These are phyloP conservation scores for Tetranychus truncatus DNA, from an alignment of 2,888 invertebrate species.

Conservation along the genomic window DNA sequence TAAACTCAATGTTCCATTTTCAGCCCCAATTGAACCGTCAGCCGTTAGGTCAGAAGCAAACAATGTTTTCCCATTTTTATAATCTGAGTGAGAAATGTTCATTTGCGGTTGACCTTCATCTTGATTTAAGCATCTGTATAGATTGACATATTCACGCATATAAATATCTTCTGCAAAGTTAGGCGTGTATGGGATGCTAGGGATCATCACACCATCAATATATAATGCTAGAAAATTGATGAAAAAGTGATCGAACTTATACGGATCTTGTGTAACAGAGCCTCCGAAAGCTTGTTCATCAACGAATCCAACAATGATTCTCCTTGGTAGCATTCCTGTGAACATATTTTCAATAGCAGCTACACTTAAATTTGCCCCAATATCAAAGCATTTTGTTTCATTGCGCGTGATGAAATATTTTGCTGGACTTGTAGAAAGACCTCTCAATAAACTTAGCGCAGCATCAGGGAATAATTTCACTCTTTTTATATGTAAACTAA, in stretches of 20 bases:
- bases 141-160: not conserved
- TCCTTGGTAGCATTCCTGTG: slow-evolving; percentile 5
- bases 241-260: not conserved
- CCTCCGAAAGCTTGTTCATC: not conserved
- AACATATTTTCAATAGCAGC: not conserved
- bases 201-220: not conserved
- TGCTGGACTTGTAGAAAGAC: not conserved
- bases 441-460: not conserved
- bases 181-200: not conserved
- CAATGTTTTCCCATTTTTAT: not conserved
- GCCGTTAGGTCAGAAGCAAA: not conserved
- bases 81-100: not conserved
- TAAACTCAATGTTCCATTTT: not conserved
- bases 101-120: not conserved
- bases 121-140: not conserved
- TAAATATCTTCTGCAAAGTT: not conserved
- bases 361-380: not conserved
- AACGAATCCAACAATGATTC: not conserved
- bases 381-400: not conserved
- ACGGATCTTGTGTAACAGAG: not conserved
- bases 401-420: not conserved
- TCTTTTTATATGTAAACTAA: not conserved
- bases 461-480: not conserved
- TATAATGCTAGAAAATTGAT: not conserved
- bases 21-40: not conserved